Evolutionary conservation across 1,140 invertebrate species (phyloP), one percentile per base, ranked within the genome.

Genomic region (Zaprionus gabonicus): DNA sequence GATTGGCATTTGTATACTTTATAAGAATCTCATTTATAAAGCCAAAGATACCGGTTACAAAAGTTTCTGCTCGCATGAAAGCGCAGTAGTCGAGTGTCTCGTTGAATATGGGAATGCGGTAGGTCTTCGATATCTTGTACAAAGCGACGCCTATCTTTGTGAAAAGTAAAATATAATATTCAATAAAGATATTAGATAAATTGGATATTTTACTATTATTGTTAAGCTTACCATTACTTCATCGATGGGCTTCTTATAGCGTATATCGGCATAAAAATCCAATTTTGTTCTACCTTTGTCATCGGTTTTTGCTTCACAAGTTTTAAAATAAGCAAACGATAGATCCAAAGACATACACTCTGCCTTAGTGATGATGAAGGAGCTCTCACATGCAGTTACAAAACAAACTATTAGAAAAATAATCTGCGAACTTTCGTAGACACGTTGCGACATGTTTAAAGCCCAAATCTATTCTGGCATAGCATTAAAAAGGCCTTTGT

Each of bases 81-180:
- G 23, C 27, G 25, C 81, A 83, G 5, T 55, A 81, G 64, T 84
- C 74, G 13, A 81, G 5, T 1, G 81, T 84, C 23, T 84, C 82
- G 31, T 84, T 84, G 1, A 84, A n/a, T 2, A 84, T 31, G 10
- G 71, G 65, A 7, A 77, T 56, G 3, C 73, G 78, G 1, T 68
- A 46, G 0, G 56, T 44, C 2, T 65, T 81, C 2, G 12, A 15
- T 41, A 56, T 17, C 44, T 60, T 84, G 9, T 34, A 74, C 10
- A 65, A 1, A 1, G 15, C 53, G 0, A 84, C 10, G 34, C 56
- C 56, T 0, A 84, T 9, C 81, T 38, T 17, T 46, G 1, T 12
- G 20, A 10, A 2, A 27, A 28, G 10, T 27, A 25, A 55, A 6
- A 25, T 25, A 55, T n/a, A 55, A 27, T 7, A 28, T 55, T 28